Base-by-base conservation (phyloP, 2,113 vertebrate genomes). In the Callopanchax toddi region DNA sequence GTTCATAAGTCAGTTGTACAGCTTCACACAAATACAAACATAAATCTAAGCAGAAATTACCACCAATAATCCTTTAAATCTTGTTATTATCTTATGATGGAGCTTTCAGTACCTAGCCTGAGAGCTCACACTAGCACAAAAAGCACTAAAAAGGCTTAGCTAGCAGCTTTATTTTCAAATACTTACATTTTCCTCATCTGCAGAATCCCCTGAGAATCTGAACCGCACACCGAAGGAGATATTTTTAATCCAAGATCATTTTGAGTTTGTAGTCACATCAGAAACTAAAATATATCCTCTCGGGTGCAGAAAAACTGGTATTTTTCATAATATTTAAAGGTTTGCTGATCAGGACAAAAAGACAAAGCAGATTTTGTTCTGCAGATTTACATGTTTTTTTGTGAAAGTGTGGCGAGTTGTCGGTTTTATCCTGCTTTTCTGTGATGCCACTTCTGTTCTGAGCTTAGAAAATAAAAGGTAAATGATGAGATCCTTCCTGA, bases 171-270 rank as follows among this genome's bases (percentile, higher is more conserved):
- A 44, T 20, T 44, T 11, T 44, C 42, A 44, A 44, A 44, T 44
- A 44, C 42, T 20, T 44, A 11, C n/a, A 44, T 15, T 44, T 44
- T 44, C 42, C n/a, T 44, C n/a, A 44, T 44, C 42, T 44, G 42
- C 42, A 20, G 42, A 20, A 44, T 15, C 42, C n/a, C 42, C n/a
- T 11, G 42, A 44, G 42, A 11, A 18, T 42, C 40, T 42, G 40
- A 42, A 9, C 7, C 3, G n/a, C n/a, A 20, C n/a, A 44, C n/a
- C 10, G 42, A 44, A 44, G 9, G 2, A 44, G 42, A 11, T 44
- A 44, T 44, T 44, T 44, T 44, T 44, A 44, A 44, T 18, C 42
- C 42, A 11, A 10, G 42, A 18, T 44, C 16, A 20, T 44, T 44
- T 18, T 44, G 42, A 44, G 42, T 44, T 44, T 8, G 42, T 44